A percentile compares a stretch with the other conserved stretches of the same genome.
These are phyloP conservation scores for Gymnocheta viridis DNA, from an alignment of 2,888 invertebrate genomes.

Conservation along the genomic window DNA sequence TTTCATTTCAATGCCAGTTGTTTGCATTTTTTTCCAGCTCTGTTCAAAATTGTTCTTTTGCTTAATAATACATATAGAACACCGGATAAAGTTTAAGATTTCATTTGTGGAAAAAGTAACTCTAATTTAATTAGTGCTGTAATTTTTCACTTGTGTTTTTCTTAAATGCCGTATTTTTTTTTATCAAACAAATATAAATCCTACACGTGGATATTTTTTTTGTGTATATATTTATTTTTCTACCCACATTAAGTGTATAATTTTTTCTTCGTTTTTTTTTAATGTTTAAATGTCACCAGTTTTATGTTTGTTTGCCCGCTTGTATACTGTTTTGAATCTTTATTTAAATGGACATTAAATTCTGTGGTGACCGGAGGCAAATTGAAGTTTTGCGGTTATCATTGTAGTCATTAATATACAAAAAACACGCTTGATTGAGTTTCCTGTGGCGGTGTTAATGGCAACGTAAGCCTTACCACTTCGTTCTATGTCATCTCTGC, in stretches of 20 bases:
- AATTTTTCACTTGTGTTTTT: too few relatives aligned
- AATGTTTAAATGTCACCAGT: neutral
- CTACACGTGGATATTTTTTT: too few relatives aligned
- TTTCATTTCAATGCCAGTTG: too few relatives aligned
- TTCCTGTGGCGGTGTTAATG: slow-evolving; percentile 70
- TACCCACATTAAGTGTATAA: neutral
- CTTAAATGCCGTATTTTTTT: too few relatives aligned
- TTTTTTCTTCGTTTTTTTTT: neutral
- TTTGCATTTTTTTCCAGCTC: too few relatives aligned
- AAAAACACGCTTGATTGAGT: slow-evolving; percentile 71
- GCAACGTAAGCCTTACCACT: slow-evolving; percentile 48
- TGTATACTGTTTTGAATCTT: slow-evolving; percentile 5
- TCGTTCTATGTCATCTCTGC: neutral
- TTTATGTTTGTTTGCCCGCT: slow-evolving; percentile 6
- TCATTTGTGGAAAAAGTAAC: too few relatives aligned
- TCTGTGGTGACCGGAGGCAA: slow-evolving; percentile 67
- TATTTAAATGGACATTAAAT: slow-evolving; percentile 65
- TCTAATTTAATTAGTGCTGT: too few relatives aligned
- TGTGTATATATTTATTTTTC: neutral
- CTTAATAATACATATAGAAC: too few relatives aligned
- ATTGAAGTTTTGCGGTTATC: slow-evolving; percentile 70
- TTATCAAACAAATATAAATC: too few relatives aligned
- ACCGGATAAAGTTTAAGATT: too few relatives aligned
- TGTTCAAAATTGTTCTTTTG: too few relatives aligned
- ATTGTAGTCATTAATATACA: slow-evolving; percentile 67